phyloP scores from a whole-genome alignment of 2,113 vertebrate genomes.

The Oncorhynchus masou region DNA sequence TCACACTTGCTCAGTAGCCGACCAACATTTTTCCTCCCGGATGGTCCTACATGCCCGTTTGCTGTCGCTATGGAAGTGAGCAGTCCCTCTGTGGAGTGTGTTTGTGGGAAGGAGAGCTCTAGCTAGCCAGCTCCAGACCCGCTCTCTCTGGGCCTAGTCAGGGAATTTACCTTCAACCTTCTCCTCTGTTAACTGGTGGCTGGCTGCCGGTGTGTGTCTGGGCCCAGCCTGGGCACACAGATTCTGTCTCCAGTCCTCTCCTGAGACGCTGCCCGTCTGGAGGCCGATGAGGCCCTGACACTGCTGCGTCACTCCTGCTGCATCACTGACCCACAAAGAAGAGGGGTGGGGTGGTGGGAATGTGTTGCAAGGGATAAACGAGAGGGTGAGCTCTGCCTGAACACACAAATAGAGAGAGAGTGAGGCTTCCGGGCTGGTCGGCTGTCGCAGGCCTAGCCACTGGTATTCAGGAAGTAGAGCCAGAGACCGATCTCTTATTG shows the following conservation, averaged over 20 bases:
- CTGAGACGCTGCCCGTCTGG: constrained; percentile 53
- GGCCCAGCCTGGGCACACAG: constrained; percentile 33
- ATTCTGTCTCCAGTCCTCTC: constrained; percentile 45
- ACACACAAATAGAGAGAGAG: constrained; percentile 23
- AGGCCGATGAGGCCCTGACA: constrained; percentile 43
- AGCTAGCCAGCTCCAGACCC: constrained; percentile 16
- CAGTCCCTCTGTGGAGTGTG: constrained; percentile 38
- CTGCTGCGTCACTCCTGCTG: constrained; percentile 67
- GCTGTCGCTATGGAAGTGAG: constrained; percentile 29
- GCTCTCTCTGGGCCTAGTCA: constrained; percentile 41
- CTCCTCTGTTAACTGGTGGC: constrained; percentile 22
- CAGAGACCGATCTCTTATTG: constrained; percentile 67
- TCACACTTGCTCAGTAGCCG: constrained; percentile 49
- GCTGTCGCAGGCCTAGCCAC: constrained; percentile 42
- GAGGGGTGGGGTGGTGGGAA: constrained; percentile 50
- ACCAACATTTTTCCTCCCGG: constrained; percentile 52
- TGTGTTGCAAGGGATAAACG: constrained; percentile 52
- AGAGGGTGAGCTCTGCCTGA: constrained; percentile 34
- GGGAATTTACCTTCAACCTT: constrained; percentile 40
- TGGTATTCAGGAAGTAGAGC: constrained; percentile 67
- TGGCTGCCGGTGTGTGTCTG: constrained; percentile 38
- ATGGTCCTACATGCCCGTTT: constrained; percentile 43
- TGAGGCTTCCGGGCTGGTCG: constrained; percentile 46
- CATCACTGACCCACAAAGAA: constrained; percentile 68
- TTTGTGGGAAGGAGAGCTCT: constrained; percentile 34